Percentiles rank a stretch among this genome's conserved stretches.
Conservation (phyloP, 2,888 invertebrate genomes). For the Tenthredo notha region DNA sequence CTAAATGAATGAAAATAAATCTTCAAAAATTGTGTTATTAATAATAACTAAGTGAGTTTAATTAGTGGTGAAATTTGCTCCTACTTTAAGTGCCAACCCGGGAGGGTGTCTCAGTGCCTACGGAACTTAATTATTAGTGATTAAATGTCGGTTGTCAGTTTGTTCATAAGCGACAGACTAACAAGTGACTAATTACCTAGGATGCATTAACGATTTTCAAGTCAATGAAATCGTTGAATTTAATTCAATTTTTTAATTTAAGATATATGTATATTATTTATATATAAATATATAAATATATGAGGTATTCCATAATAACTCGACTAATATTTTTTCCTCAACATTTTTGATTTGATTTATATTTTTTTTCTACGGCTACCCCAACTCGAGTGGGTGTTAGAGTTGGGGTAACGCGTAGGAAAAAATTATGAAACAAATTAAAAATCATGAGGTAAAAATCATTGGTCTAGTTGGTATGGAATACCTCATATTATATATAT, state of each 20-base stretch:
- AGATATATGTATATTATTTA: not conserved
- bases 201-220: slow-evolving; percentile 9
- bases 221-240: not conserved
- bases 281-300: too few relatives aligned
- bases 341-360: too few relatives aligned
- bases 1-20: not conserved
- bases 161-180: slow-evolving; percentile 8
- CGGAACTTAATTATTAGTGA: slow-evolving; percentile 48
- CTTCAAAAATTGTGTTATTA: slow-evolving; percentile 15
- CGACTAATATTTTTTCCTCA: too few relatives aligned
- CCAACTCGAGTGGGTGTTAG: too few relatives aligned
- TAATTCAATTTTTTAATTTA: slow-evolving; percentile 5
- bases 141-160: slow-evolving; percentile 22
- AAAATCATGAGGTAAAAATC: too few relatives aligned
- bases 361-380: too few relatives aligned
- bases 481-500: not conserved
- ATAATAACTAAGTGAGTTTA: slow-evolving; percentile 30
- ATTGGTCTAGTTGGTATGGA: too few relatives aligned
- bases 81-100: slow-evolving; percentile 53
- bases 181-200: slow-evolving; percentile 3
- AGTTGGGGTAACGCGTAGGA: too few relatives aligned
- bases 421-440: too few relatives aligned
- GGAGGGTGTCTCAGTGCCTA: slow-evolving; percentile 52
- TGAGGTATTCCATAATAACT: too few relatives aligned
- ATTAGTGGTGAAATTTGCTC: slow-evolving; percentile 42